Evolutionary conservation across 2,113 vertebrate species (phyloP), one percentile per base, ranked within the genome.

Genomic region (Oreochromis spilurus): DNA sequence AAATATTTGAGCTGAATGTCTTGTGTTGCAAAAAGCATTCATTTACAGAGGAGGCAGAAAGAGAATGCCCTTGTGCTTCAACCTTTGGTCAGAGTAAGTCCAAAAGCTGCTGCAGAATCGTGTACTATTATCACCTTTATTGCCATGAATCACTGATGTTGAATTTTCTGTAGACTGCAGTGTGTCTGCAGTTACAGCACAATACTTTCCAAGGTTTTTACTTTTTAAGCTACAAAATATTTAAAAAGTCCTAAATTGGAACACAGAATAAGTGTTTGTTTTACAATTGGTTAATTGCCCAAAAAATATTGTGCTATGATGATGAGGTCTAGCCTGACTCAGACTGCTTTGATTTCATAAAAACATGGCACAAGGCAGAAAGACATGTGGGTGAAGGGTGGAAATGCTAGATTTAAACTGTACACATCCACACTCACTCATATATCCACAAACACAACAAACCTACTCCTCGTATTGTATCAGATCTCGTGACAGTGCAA

Each of bases 401-500:
- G 58, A 86, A 79, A 86, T 62, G 84, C 72, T 83, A 86, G 77
- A 85, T 36, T 55, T 43, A 38, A 48, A 81, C 21, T 7, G 43
- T 9, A 45, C 85, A 87, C 52, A 57, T 85, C 24, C 60, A 48
- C 48, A 36, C 21, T 83, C 48, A 2, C 81, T 55, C 78, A 38
- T 55, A n/a, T 13, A 2, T 17, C 65, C 13, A 34, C 72, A 82
- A 52, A 79, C 86, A 34, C 36, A 83, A 40, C 5, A n/a, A 58
- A 86, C 48, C 81, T 62, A 88, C 80, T 85, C 79, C 26, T 82
- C 57, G 26, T 70, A 67, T 83, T 81, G 83, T 81, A 83, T 93
- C 88, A 85, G 90, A 88, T 90, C 78, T 79, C 79, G 65, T 91
- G 90, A 92, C 92, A 89, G 67, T 83, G 70, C 34, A 84, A 17